Conservation (phyloP, 2,797 vertebrate genomes). For the Eupleurogrammus muticus region DNA sequence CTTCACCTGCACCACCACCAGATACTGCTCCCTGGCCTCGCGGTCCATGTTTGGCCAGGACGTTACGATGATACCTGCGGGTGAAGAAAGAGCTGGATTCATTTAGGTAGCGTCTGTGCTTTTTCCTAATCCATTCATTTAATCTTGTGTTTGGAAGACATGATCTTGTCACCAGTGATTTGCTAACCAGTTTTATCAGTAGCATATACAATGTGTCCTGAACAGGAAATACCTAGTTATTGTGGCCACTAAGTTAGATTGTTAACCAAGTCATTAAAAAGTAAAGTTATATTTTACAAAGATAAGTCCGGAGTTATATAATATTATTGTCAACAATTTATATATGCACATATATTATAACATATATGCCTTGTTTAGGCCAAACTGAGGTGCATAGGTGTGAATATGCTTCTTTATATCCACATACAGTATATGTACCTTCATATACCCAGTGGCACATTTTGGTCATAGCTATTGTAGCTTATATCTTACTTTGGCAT, state of each 20-base stretch:
- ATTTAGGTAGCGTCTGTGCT: slow-evolving; percentile 18
- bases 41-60: slow-evolving; percentile 90
- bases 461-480: no score
- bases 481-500: no score
- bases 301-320: not conserved
- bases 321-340: no score
- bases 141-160: not conserved
- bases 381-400: no score
- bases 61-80: slow-evolving; percentile 83
- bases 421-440: no score
- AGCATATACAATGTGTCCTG: not conserved
- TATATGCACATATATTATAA: no score
- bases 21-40: slow-evolving; percentile 90
- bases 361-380: no score
- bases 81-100: slow-evolving; percentile 5
- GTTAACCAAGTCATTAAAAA: not conserved
- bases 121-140: slow-evolving; percentile 9
- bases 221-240: not conserved
- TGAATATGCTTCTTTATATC: no score
- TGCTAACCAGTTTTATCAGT: not conserved
- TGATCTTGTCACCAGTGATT: not conserved
- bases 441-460: no score
- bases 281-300: not conserved
- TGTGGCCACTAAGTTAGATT: not conserved
- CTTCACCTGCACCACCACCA: slow-evolving; percentile 93